Percentiles rank a stretch among this genome's conserved stretches.
These are phyloP conservation scores for Solen grandis DNA, from an alignment of 1,140 invertebrate genomes.

Conservation along the genomic window DNA sequence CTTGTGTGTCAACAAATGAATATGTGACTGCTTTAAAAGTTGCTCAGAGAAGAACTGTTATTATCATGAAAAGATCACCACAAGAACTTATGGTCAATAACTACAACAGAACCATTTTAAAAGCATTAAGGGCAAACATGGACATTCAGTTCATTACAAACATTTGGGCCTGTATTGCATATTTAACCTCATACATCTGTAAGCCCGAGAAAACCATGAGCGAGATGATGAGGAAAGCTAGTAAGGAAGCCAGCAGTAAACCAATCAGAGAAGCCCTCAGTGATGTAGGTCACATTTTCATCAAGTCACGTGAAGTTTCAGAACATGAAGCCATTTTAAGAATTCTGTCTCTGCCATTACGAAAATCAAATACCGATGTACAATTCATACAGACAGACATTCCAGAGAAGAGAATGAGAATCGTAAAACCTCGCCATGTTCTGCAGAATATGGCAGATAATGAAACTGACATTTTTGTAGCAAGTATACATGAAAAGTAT, in stretches of 20 bases:
- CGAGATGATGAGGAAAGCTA: conserved; percentile 42
- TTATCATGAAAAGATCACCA: conserved; percentile 33
- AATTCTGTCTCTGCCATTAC: conserved; percentile 41
- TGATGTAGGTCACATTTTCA: conserved; percentile 38
- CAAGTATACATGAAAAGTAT: conserved; percentile 37
- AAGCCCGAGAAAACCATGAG: conserved; percentile 40
- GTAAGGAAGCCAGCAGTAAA: conserved; percentile 44
- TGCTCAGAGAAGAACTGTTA: conserved; percentile 35
- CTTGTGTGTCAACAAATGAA: conserved; percentile 32
- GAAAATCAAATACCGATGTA: conserved; percentile 36
- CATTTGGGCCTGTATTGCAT: conserved; percentile 40
- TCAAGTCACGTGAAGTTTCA: conserved; percentile 40
- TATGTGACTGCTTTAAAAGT: conserved; percentile 43
- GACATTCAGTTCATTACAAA: conserved; percentile 44
- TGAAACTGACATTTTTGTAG: conserved; percentile 40
- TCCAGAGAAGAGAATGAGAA: conserved; percentile 30
- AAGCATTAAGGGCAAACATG: conserved; percentile 48
- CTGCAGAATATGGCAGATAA: conserved; percentile 15
- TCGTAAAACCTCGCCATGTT: conserved; percentile 40
- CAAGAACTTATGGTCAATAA: conserved; percentile 50
- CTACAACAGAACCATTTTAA: conserved; percentile 37
- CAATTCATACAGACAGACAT: conserved; percentile 44
- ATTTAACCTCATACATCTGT: conserved; percentile 44
- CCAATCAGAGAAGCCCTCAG: conserved; percentile 28
- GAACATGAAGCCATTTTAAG: conserved; percentile 48